Conservation (phyloP, 2,888 invertebrate species). For the Platycnemis pennipes region DNA sequence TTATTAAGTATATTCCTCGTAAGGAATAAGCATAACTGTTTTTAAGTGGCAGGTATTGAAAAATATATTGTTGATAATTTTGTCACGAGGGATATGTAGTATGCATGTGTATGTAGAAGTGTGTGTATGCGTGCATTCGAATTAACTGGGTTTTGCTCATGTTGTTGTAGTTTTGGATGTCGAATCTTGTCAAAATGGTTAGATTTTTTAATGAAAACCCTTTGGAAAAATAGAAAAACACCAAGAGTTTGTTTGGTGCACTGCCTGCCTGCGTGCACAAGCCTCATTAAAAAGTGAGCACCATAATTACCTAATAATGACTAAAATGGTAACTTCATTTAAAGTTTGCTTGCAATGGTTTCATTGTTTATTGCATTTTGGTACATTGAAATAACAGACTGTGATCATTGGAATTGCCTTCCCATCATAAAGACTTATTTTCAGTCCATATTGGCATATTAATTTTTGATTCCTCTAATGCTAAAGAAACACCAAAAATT, state of each 20-base stretch:
- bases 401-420: constrained; percentile 81
- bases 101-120: constrained; percentile 57
- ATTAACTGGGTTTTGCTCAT: constrained; percentile 70
- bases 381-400: constrained; percentile 77
- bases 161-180: constrained; percentile 70
- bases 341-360: constrained; percentile 70
- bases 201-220: constrained; percentile 67
- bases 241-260: constrained; percentile 48
- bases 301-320: constrained; percentile 25
- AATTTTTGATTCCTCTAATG: not conserved
- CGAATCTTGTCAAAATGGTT: constrained; percentile 69
- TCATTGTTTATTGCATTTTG: constrained; percentile 13
- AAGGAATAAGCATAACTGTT: constrained; percentile 40
- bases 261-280: constrained; percentile 56
- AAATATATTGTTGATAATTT: constrained; percentile 66
- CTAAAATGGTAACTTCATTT: constrained; percentile 59
- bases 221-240: constrained; percentile 30
- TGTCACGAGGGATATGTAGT: constrained; percentile 57
- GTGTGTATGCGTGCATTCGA: constrained; percentile 66
- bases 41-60: constrained; percentile 69
- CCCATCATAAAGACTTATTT: constrained; percentile 70
- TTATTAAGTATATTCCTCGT: constrained; percentile 61
- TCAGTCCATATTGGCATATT: constrained; percentile 8
- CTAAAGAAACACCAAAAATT: not conserved
- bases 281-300: constrained; percentile 72